phyloP scores from a whole-genome alignment of 2,113 vertebrate species.

The Campylomormyrus tamandua region DNA sequence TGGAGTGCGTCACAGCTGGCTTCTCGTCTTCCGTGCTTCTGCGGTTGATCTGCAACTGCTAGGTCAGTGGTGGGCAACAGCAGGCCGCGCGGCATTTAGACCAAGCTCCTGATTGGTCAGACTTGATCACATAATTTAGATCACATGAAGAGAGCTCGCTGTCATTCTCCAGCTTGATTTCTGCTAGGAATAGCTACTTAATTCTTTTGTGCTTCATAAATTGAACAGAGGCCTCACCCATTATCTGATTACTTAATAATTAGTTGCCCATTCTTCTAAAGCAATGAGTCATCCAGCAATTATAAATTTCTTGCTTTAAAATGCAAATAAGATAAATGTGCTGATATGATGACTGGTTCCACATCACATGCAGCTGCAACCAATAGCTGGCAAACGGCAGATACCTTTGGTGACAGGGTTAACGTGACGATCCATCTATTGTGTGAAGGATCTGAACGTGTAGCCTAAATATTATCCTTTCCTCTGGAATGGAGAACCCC shows the following conservation, averaged over 20 bases:
- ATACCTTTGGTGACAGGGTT: not conserved
- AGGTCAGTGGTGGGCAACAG: not conserved
- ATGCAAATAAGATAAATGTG: not conserved
- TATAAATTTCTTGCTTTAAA: not conserved
- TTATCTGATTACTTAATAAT: not conserved
- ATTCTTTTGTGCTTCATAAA: not conserved
- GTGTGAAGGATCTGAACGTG: constrained; percentile 3
- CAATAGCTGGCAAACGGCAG: not conserved
- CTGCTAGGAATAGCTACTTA: not conserved
- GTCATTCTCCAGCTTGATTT: not conserved
- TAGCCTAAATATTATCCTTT: constrained; percentile 39
- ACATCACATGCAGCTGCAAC: not conserved
- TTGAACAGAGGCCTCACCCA: not conserved
- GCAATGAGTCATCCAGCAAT: not conserved
- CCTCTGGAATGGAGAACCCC: constrained; percentile 20
- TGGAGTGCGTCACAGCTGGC: not conserved
- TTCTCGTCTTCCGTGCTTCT: not conserved
- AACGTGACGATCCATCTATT: not conserved
- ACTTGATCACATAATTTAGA: not conserved
- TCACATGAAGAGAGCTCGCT: not conserved
- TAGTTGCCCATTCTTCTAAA: not conserved
- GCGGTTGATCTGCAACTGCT: not conserved
- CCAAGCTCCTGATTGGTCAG: not conserved
- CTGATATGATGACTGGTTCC: not conserved
- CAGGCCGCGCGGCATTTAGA: not conserved